Evolutionary conservation across 2,113 vertebrate genomes (phyloP).

Genomic region (Isurus oxyrinchus): DNA sequence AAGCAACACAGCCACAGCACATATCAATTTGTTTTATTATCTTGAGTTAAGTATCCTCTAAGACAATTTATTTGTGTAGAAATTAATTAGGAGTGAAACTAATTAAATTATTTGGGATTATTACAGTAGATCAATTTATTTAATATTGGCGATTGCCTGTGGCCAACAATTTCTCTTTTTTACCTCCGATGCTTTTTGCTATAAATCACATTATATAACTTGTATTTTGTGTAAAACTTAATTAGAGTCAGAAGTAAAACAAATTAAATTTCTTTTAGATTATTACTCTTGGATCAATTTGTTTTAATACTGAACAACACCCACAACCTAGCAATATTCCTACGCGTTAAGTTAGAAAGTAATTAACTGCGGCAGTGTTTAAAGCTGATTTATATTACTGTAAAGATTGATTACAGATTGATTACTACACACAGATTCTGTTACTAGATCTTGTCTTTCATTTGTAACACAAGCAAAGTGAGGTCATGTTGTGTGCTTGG

Average conservation of each 20-base stretch:
- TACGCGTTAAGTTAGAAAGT: neutral
- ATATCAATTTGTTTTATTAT: constrained; percentile 28
- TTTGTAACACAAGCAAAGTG: neutral
- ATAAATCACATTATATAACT: constrained; percentile 13
- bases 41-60: neutral
- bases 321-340: constrained; percentile 10
- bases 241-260: constrained; percentile 32
- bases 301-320: constrained; percentile 16
- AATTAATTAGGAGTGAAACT: constrained; percentile 34
- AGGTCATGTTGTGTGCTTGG: neutral
- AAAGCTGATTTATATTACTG: neutral
- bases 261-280: constrained; percentile 30
- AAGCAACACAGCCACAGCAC: neutral
- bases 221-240: constrained; percentile 29
- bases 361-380: neutral
- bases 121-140: constrained; percentile 15
- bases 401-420: constrained; percentile 19
- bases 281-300: constrained; percentile 23
- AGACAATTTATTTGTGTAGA: constrained; percentile 34
- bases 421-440: neutral
- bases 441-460: neutral
- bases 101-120: constrained; percentile 35
- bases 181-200: neutral
- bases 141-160: constrained; percentile 2
- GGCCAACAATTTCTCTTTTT: neutral